phyloP scores from a whole-genome alignment of 53 echinoderm and acorn worm genomes.

The Echinarachnius parma region DNA sequence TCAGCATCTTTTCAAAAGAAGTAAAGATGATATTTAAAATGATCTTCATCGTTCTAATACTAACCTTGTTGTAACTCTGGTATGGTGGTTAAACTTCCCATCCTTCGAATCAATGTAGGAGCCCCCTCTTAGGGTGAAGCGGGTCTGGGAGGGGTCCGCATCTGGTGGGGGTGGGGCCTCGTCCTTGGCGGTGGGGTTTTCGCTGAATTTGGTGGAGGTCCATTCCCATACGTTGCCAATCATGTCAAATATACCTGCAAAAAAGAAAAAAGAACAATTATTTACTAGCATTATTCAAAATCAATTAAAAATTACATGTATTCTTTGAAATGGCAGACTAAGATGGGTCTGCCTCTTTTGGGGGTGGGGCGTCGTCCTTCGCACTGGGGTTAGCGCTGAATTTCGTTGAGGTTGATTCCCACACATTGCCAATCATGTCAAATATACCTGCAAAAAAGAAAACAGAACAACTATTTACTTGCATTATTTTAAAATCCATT shows the following conservation, averaged over 20 bases:
- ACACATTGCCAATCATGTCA: constrained; percentile 93
- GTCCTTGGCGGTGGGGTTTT: constrained; percentile 16
- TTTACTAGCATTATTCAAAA: no score
- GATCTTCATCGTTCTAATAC: no score
- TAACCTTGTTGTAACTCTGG: constrained; percentile 86
- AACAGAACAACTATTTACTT: no score
- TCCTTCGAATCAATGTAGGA: constrained; percentile 91
- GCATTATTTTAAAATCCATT: no score
- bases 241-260: constrained; percentile 80
- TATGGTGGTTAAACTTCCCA: constrained; percentile 81
- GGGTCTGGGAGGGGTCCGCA: constrained; percentile 35
- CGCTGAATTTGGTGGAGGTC: constrained; percentile 63
- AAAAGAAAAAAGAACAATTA: no score
- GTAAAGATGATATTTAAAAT: no score
- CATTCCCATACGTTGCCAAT: constrained; percentile 95
- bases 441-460: constrained; percentile 60
- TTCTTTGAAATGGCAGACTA: no score
- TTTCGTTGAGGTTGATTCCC: constrained; percentile 88
- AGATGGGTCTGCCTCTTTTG: constrained; percentile 14
- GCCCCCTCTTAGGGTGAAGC: constrained; percentile 71
- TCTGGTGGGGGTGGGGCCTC: constrained; percentile 4
- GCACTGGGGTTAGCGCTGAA: constrained; percentile 35
- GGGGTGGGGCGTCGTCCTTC: constrained; percentile 14
- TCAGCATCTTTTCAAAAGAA: no score
- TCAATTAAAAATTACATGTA: no score